Base-by-base conservation (phyloP, 2,888 invertebrate genomes). In the Bedellia somnulentella region DNA sequence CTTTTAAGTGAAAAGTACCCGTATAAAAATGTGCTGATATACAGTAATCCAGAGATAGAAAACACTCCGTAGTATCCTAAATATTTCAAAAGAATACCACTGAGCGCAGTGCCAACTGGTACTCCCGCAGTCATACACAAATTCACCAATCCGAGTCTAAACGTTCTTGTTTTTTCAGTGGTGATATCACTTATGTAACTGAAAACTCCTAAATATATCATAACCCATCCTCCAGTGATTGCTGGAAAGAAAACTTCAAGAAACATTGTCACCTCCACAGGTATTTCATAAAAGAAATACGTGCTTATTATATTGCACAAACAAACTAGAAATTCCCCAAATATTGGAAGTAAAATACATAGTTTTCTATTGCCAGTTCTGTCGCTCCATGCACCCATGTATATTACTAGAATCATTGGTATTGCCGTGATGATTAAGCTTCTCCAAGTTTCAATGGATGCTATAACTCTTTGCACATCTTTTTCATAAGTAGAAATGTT, bases 361-460 rank as follows among this genome's bases (percentile, higher is more conserved):
- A 80, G 43, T 49, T 80, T 81, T 35, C 81, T 57, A 26, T 78
- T 67, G 1, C 79, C 79, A 3, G 78, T 77, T 28, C 78, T 61
- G 37, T 82, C 82, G 39, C 80, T 81, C 82, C 82, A 82, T 0
- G 81, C 79, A 5, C 82, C 82, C 51, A 81, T 62, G 24, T 81
- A 77, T 25, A 80, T 62, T 0, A 81, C 75, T 1, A 82, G 46
- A 3, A 80, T 22, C 0, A 75, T 75, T 2, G 82, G 81, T 18
- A 82, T 46, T 1, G 78, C 52, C 5, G 81, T 81, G 37, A 80
- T 78, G 35, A 82, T 57, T 1, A 80, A 45, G 25, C 78, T 80
- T 40, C 78, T 80, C 78, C 79, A 79, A 32, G 78, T 62, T 41
- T 78, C 70, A 43, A 81, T 79, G 5, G 59, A 53, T 0, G 76